phyloP scores from a whole-genome alignment of 2,888 invertebrate species.

The Trichopoda pennipes region DNA sequence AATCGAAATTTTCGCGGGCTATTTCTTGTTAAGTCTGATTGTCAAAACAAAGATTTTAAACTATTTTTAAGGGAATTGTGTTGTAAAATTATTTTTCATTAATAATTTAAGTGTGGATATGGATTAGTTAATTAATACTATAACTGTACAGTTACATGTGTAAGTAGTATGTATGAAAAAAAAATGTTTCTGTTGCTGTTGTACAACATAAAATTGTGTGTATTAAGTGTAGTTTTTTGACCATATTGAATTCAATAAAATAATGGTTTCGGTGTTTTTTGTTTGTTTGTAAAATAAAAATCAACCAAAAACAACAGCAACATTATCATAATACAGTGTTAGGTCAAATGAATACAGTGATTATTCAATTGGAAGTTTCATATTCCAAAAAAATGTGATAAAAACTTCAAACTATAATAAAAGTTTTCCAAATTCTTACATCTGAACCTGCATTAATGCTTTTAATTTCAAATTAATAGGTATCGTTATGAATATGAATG shows the following conservation, averaged over 20 bases:
- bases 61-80: background rate
- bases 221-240: conserved; percentile 58
- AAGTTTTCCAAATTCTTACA: no score
- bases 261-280: conserved; percentile 19
- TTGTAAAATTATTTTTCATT: background rate
- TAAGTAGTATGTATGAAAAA: conserved; percentile 15
- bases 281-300: conserved; percentile 39
- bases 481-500: background rate
- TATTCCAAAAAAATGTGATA: background rate
- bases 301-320: conserved; percentile 38
- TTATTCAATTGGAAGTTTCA: conserved; percentile 47
- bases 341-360: conserved; percentile 55
- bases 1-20: conserved; percentile 64
- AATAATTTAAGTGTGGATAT: conserved; percentile 16
- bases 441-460: no score
- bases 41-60: background rate
- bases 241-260: conserved; percentile 56
- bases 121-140: conserved; percentile 19
- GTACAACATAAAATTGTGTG: conserved; percentile 44
- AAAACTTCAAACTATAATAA: conserved; percentile 6
- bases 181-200: conserved; percentile 1
- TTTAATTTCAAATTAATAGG: no score
- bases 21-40: conserved; percentile 13
- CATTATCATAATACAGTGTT: conserved; percentile 54
- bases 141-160: conserved; percentile 52